Conservation (phyloP, 1,140 invertebrate genomes). For the Ceratosolen solmsi region DNA sequence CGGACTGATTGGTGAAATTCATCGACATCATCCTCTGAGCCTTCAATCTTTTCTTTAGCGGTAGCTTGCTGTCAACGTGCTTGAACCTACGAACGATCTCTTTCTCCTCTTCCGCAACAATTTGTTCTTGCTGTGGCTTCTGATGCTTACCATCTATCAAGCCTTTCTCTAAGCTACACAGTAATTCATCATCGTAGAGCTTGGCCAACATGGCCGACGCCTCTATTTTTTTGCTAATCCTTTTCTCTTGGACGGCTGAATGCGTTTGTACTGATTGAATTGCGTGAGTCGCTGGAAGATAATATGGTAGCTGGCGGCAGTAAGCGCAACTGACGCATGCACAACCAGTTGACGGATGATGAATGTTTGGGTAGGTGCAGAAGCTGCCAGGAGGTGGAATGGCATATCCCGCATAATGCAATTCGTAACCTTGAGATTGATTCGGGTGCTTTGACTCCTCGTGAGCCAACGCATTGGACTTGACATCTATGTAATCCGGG, state of each 20-base stretch:
- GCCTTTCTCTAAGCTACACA: constrained; percentile 60
- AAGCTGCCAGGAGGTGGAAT: constrained; percentile 11
- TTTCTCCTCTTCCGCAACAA: constrained; percentile 52
- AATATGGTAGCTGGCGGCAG: constrained; percentile 63
- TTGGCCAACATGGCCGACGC: constrained; percentile 58
- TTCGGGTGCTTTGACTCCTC: constrained; percentile 29
- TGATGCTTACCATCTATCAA: constrained; percentile 52
- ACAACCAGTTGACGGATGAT: constrained; percentile 56
- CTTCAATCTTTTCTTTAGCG: constrained; percentile 68
- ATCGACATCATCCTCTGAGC: constrained; percentile 58
- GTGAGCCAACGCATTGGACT: neutral
- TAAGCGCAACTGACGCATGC: constrained; percentile 64
- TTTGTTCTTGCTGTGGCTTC: constrained; percentile 49
- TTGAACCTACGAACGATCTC: constrained; percentile 41
- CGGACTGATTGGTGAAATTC: constrained; percentile 52
- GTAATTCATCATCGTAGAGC: constrained; percentile 62
- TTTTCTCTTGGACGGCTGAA: constrained; percentile 60
- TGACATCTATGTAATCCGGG: constrained; percentile 25
- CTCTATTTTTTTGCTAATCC: constrained; percentile 52
- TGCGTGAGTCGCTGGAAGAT: constrained; percentile 58
- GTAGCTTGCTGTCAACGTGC: constrained; percentile 61
- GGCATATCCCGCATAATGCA: constrained; percentile 26
- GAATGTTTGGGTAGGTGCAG: constrained; percentile 38
- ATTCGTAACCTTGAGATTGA: constrained; percentile 23
- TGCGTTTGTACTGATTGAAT: constrained; percentile 59